These are phyloP conservation scores for Lamproptera curius DNA, from an alignment of 2,888 invertebrate genomes.

Conservation along the genomic window DNA sequence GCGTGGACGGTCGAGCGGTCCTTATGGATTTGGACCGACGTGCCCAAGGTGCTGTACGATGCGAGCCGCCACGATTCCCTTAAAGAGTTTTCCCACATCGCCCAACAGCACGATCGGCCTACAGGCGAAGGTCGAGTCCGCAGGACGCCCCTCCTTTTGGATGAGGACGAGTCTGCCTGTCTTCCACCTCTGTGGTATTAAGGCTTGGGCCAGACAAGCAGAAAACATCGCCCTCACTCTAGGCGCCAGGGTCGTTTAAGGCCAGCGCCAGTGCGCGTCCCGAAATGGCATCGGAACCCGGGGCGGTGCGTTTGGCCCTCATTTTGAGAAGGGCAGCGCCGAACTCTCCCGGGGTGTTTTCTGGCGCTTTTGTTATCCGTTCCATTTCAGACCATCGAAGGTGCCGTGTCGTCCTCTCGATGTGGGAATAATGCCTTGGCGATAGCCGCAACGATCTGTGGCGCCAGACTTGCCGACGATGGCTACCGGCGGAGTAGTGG, in stretches of 20 bases:
- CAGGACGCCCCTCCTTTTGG: not conserved
- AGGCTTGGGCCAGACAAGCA: no score
- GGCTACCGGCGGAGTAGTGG: no score
- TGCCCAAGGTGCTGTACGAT: conserved; percentile 5
- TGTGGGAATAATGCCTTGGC: not conserved
- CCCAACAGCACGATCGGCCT: not conserved
- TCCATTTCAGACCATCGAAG: not conserved
- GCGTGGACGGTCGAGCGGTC: conserved; percentile 14
- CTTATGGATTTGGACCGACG: conserved; percentile 12
- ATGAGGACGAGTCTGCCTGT: not conserved
- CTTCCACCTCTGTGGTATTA: no score
- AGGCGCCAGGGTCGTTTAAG: not conserved
- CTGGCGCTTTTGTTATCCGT: not conserved
- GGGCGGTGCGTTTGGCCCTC: not conserved
- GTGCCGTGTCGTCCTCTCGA: not conserved
- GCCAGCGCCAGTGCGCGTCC: not conserved
- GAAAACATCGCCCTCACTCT: not conserved
- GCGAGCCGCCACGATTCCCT: no score
- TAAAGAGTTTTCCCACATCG: not conserved
- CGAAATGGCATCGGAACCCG: not conserved
- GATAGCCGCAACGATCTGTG: not conserved
- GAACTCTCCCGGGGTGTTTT: not conserved
- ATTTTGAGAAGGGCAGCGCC: not conserved
- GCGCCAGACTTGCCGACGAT: not conserved
- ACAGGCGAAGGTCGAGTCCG: not conserved